Base-by-base conservation (phyloP, 2,797 vertebrate species). In the Xenopus petersii region DNA sequence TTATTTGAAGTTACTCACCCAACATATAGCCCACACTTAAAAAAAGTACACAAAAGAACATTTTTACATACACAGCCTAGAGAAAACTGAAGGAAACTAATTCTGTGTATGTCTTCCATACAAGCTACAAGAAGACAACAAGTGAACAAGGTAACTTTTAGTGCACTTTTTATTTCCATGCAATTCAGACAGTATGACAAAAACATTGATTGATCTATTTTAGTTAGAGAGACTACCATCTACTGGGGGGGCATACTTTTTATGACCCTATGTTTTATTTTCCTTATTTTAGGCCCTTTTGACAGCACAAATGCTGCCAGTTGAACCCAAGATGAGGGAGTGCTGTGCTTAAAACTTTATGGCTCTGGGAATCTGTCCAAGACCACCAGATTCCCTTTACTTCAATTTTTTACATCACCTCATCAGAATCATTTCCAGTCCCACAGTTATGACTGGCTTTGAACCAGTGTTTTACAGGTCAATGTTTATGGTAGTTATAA, bases 311-410 rank as follows among this genome's bases (percentile, higher is more conserved):
- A 64, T 48, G 42, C 55, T 81, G 83, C 69, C 83, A 83, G 78
- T 76, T 85, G 87, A 84, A 83, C 68, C 71, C 56, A 80, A 83
- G 51, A 11, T 78, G 71, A 84, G 61, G 49, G 64, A 64, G 55
- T 79, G 80, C 67, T 30, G 30, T 80, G 56, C 81, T 83, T 75
- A 76, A 79, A 87, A 73, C 55, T 72, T 8, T 10, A 0, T 10
- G 81, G 85, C 81, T 85, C 82, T 21, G 74, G 87, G 83, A 88
- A 75, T 0, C 48, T 10, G 26, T 83, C 84, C 85, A 84, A 85
- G 84, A 84, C 80, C 83, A 83, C 79, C 36, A 75, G 65, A 81
- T 71, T 30, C 51, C 0, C 1, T 73, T 26, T 8, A 26, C 51
- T 71, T 70, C 73, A 81, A 84, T 82, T 84, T 15, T 51, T 51